A percentile compares a stretch with the other conserved stretches of the same genome.
phyloP scores from a whole-genome alignment of 92 coral and sea anemone species.

The Zoanthus sansibaricus region DNA sequence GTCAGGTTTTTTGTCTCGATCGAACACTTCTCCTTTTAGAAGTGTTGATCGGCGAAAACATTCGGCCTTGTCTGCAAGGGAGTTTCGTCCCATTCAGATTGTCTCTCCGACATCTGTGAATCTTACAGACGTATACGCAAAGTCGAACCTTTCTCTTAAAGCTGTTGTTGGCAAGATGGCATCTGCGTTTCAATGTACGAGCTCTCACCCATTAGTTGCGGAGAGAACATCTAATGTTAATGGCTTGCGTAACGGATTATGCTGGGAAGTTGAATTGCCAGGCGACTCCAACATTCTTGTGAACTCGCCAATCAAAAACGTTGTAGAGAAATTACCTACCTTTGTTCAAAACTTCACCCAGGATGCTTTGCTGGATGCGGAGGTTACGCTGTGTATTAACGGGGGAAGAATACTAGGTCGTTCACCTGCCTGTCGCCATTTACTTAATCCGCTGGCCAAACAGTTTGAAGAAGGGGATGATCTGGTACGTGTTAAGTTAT shows the following conservation, averaged over 20 bases:
- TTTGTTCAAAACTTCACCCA: constrained; percentile 47
- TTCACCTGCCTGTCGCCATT: constrained; percentile 34
- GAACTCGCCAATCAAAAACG: constrained; percentile 23
- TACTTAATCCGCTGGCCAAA: constrained; percentile 74
- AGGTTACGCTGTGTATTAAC: constrained; percentile 69
- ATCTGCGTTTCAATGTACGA: neutral
- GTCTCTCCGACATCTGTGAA: constrained; percentile 33
- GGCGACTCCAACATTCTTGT: constrained; percentile 23
- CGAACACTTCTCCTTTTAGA: constrained; percentile 15
- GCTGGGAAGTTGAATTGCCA: constrained; percentile 49
- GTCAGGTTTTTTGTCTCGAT: constrained; percentile 10
- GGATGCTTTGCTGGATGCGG: constrained; percentile 73
- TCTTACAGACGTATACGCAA: neutral
- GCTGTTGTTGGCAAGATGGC: constrained; percentile 13
- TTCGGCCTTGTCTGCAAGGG: neutral
- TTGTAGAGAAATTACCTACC: constrained; percentile 14
- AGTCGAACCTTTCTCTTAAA: constrained; percentile 52
- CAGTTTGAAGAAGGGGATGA: constrained; percentile 73
- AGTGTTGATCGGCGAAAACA: constrained; percentile 4
- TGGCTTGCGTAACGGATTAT: neutral
- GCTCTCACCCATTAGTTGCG: neutral
- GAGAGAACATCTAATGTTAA: neutral
- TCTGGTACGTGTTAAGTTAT: constrained; percentile 53
- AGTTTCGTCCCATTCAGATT: constrained; percentile 20
- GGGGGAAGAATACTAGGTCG: constrained; percentile 41